Evolutionary conservation across 2,113 vertebrate species (phyloP).

Genomic region (Chauna torquata): DNA sequence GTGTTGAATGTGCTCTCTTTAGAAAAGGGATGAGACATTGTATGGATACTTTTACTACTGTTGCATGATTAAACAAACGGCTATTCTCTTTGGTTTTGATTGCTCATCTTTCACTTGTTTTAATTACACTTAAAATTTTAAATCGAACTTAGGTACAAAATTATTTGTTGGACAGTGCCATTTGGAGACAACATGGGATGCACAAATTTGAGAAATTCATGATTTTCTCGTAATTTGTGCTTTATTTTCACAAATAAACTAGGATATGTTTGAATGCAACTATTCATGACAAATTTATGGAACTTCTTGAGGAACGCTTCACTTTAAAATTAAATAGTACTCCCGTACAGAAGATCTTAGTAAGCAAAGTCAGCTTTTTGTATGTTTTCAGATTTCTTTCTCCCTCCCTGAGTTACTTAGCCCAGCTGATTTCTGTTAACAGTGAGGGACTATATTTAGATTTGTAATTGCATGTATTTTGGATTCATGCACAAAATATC

Average conservation of each 20-base stretch:
- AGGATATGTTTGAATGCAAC: not conserved
- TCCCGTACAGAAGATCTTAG: not conserved
- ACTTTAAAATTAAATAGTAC: not conserved
- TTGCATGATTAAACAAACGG: not conserved
- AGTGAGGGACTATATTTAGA: conserved; percentile 22
- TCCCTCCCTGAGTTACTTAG: not conserved
- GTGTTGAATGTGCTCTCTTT: not conserved
- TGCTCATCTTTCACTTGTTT: not conserved
- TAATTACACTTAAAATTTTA: not conserved
- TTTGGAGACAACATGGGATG: not conserved
- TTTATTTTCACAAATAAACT: not conserved
- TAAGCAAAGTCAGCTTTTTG: not conserved
- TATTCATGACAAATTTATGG: not conserved
- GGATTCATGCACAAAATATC: not conserved
- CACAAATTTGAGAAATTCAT: not conserved
- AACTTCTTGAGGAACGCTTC: not conserved
- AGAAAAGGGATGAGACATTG: not conserved
- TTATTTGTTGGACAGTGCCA: not conserved
- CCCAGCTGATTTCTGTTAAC: not conserved
- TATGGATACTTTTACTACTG: not conserved
- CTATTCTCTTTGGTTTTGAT: not conserved
- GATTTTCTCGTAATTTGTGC: not conserved
- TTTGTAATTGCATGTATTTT: conserved; percentile 31
- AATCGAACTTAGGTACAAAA: not conserved
- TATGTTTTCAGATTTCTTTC: not conserved